phyloP scores from a whole-genome alignment of 2,888 invertebrate species.

The Pandemis heparana region DNA sequence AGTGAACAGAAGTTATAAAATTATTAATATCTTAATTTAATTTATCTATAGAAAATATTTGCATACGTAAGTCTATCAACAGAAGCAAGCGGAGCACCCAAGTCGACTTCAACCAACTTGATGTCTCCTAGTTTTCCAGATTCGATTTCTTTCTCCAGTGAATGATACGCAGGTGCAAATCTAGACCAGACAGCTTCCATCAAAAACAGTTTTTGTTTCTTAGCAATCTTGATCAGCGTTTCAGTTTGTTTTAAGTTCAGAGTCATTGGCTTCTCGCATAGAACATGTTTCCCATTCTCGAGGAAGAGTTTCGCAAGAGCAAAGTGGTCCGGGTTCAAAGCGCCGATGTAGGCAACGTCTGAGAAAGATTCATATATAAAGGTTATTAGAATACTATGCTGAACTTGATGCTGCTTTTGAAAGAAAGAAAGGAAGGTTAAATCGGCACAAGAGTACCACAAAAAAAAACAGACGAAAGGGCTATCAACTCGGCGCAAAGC shows the following conservation, averaged over 20 bases:
- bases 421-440: no score
- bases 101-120: constrained; percentile 87
- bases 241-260: constrained; percentile 91
- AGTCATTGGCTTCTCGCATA: constrained; percentile 96
- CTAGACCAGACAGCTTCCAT: constrained; percentile 97
- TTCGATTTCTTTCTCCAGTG: constrained; percentile 88
- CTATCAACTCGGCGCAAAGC: no score
- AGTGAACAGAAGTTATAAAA: no score
- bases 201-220: constrained; percentile 89
- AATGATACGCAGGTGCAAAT: constrained; percentile 91
- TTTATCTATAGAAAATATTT: background rate
- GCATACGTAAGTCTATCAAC: constrained; percentile 64
- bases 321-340: constrained; percentile 91
- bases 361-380: constrained; percentile 47
- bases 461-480: no score
- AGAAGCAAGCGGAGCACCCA: constrained; percentile 87
- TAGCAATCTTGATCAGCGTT: constrained; percentile 89
- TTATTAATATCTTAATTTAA: background rate
- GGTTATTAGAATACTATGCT: background rate
- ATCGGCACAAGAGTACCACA: no score
- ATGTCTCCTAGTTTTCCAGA: constrained; percentile 89
- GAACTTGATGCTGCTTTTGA: background rate
- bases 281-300: constrained; percentile 92
- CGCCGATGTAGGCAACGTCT: constrained; percentile 95
- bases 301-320: constrained; percentile 90